phyloP scores from a whole-genome alignment of 2,797 vertebrate genomes.

The Oreochromis grahami region DNA sequence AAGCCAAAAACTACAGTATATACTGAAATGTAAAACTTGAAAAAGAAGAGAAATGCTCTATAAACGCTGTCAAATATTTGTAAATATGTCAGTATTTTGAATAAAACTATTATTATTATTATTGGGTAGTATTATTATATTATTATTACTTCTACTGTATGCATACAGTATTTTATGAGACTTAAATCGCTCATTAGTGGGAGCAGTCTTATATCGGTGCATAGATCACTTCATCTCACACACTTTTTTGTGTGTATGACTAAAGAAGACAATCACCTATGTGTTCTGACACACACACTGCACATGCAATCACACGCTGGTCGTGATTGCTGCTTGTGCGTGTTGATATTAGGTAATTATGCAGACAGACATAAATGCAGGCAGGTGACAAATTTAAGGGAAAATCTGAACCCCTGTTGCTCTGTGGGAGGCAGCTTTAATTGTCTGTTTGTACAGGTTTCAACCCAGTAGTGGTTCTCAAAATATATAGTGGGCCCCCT shows the following conservation, averaged over 20 bases:
- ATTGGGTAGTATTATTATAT: background rate
- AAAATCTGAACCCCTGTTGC: background rate
- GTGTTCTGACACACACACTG: background rate
- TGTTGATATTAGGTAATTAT: background rate
- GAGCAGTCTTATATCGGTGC: accelerated
- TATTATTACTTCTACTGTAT: background rate
- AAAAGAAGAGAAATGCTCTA: constrained; percentile 28
- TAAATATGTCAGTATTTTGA: constrained; percentile 60
- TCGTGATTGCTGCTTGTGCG: background rate
- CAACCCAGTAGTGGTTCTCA: background rate
- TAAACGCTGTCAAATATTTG: constrained; percentile 51
- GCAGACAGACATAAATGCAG: background rate
- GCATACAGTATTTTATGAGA: accelerated
- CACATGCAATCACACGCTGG: background rate
- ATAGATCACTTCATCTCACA: background rate
- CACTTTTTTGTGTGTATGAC: background rate
- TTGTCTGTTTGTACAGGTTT: background rate
- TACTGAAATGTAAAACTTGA: constrained; percentile 54
- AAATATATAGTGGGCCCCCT: background rate
- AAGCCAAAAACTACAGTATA: constrained; percentile 62
- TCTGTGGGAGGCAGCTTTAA: background rate
- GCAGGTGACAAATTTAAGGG: background rate
- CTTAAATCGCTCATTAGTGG: background rate
- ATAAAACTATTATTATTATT: constrained; percentile 41
- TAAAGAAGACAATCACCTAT: background rate